Evolutionary conservation across 2,888 invertebrate species (phyloP).

Genomic region (Carcina quercana): DNA sequence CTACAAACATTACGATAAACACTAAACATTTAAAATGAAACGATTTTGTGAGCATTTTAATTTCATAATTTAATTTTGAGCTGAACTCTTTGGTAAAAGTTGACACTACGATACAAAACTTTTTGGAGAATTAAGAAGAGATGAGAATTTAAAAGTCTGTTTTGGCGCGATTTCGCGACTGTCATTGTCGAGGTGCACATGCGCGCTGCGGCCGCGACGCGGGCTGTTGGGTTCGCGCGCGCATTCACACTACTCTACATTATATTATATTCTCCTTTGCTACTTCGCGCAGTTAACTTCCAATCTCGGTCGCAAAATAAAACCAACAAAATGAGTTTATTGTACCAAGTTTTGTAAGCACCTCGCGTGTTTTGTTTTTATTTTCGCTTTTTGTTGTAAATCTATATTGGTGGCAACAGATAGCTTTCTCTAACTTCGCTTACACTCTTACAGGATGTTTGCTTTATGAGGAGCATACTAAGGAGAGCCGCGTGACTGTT

Average conservation of each 20-base stretch:
- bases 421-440: conserved; percentile 48
- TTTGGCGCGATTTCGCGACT: conserved; percentile 44
- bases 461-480: conserved; percentile 27
- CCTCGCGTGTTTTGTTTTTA: conserved; percentile 5
- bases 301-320: conserved; percentile 25
- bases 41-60: conserved; percentile 50
- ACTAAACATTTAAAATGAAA: conserved; percentile 34
- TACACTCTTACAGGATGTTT: conserved; percentile 28
- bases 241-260: conserved; percentile 5
- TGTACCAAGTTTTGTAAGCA: conserved; percentile 12
- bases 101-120: conserved; percentile 5
- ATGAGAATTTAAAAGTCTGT: neutral
- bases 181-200: conserved; percentile 45
- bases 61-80: conserved; percentile 44
- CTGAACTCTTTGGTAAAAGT: conserved; percentile 30
- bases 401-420: neutral
- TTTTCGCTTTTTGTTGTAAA: conserved; percentile 1
- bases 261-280: too few species aligned
- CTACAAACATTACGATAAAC: conserved; percentile 32
- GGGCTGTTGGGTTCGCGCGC: conserved; percentile 23
- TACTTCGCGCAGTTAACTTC: too few species aligned
- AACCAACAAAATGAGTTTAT: conserved; percentile 17
- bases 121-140: conserved; percentile 3
- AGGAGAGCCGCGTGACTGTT: conserved; percentile 3
- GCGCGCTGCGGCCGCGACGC: conserved; percentile 36